Percentiles rank a stretch among this genome's conserved stretches.
Evolutionary conservation across 30 jellyfish, hydroid and myxozoan genomes (phyloP).

Genomic region (Calvadosia cruxmelitensis): DNA sequence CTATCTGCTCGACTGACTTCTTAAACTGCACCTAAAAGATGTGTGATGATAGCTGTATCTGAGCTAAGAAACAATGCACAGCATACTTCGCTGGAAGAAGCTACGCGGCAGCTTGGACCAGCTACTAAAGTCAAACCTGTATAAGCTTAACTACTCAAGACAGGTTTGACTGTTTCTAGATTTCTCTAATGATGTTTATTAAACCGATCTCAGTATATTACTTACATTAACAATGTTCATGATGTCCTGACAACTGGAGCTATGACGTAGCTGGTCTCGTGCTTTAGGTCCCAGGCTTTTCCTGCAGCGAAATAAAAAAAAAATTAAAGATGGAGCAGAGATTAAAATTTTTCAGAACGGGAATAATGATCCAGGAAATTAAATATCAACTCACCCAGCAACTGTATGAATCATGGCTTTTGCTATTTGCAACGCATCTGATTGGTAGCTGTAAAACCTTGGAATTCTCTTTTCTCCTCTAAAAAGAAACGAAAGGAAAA

Average conservation of each 20-base stretch:
- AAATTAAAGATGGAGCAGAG: neutral
- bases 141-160: too few species aligned
- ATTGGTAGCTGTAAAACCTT: slow-evolving; percentile 29
- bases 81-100: too few species aligned
- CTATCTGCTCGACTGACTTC: too few species aligned
- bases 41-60: too few species aligned
- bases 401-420: slow-evolving; percentile 64
- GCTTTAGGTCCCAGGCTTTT: slow-evolving; percentile 67
- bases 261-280: slow-evolving; percentile 62
- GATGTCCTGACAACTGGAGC: slow-evolving; percentile 37
- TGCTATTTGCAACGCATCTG: slow-evolving; percentile 77
- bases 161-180: too few species aligned
- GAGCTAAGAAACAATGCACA: too few species aligned
- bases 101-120: too few species aligned
- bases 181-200: too few species aligned
- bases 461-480: slow-evolving; percentile 49
- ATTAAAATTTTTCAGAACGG: neutral
- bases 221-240: slow-evolving; percentile 3
- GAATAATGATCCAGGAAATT: neutral
- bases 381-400: slow-evolving; percentile 25
- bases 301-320: slow-evolving; percentile 10
- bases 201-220: too few species aligned
- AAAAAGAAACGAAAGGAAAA: neutral
- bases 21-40: too few species aligned
- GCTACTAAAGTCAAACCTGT: too few species aligned